phyloP scores from a whole-genome alignment of 2,888 invertebrate species.

The Nematopogon swammerdamellus region DNA sequence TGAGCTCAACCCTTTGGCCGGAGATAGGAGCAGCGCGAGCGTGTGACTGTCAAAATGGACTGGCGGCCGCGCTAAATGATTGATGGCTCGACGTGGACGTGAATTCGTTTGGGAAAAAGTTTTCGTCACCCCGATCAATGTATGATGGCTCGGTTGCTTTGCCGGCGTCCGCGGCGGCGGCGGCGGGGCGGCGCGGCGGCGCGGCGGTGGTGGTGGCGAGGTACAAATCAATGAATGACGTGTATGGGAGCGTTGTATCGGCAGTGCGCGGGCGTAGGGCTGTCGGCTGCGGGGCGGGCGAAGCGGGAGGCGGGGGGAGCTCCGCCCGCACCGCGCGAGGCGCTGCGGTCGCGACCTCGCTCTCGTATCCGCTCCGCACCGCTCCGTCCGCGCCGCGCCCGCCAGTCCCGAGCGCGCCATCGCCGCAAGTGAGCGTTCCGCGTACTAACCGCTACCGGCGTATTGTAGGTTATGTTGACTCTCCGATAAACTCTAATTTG shows the following conservation, averaged over 20 bases:
- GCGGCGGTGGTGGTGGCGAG: too few species aligned
- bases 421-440: conserved; percentile 10
- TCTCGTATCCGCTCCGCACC: conserved; percentile 31
- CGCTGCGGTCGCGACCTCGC: conserved; percentile 9
- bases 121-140: too few species aligned
- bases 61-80: too few species aligned
- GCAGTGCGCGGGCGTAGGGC: conserved; percentile 1
- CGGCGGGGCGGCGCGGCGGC: too few species aligned
- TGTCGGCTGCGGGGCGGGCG: neutral
- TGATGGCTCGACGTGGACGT: too few species aligned
- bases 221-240: conserved; percentile 2
- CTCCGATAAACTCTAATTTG: neutral
- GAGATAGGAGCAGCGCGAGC: too few species aligned
- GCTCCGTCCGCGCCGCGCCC: conserved; percentile 33
- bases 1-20: too few species aligned
- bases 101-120: too few species aligned
- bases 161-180: too few species aligned
- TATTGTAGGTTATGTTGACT: neutral
- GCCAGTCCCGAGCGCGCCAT: conserved; percentile 37
- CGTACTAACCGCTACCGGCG: neutral
- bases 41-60: too few species aligned
- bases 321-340: conserved; percentile 11
- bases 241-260: neutral
- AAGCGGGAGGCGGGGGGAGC: neutral
- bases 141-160: too few species aligned